Conservation (phyloP, 2,888 invertebrate species). For the Drosophila siamana region DNA sequence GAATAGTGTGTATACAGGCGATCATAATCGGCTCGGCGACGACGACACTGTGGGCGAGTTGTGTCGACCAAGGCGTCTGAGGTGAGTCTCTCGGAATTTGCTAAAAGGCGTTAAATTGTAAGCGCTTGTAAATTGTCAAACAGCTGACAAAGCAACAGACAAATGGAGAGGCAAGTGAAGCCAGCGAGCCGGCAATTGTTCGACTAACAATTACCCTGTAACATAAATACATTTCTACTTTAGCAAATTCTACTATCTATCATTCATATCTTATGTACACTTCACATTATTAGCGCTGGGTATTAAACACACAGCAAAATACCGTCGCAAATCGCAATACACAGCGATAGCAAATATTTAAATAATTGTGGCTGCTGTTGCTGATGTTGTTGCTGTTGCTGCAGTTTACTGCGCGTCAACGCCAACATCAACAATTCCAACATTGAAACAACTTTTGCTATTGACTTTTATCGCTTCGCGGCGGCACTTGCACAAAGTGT, state of each 20-base stretch:
- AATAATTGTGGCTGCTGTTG: slow-evolving; percentile 26
- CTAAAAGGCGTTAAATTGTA: slow-evolving; percentile 57
- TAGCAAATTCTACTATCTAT: neutral
- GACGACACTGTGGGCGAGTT: slow-evolving; percentile 36
- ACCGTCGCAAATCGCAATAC: slow-evolving; percentile 25
- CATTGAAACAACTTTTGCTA: slow-evolving; percentile 58
- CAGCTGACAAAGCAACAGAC: slow-evolving; percentile 32
- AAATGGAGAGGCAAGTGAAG: slow-evolving; percentile 20
- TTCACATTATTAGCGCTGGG: neutral
- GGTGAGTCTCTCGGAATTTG: slow-evolving; percentile 39
- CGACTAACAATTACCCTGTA: neutral
- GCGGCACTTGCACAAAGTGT: slow-evolving; percentile 67
- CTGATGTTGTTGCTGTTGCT: slow-evolving; percentile 25
- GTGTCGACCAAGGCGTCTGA: slow-evolving; percentile 21
- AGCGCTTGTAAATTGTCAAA: slow-evolving; percentile 56
- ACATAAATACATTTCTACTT: too few species aligned
- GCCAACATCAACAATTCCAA: slow-evolving; percentile 46
- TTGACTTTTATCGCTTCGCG: slow-evolving; percentile 62
- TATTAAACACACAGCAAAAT: slow-evolving; percentile 5
- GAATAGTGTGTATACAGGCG: slow-evolving; percentile 32
- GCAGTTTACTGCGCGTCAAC: slow-evolving; percentile 36
- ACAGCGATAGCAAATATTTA: slow-evolving; percentile 45
- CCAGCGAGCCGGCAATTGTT: rapidly evolving
- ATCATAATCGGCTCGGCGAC: slow-evolving; percentile 30
- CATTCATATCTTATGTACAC: neutral